Base-by-base conservation (phyloP, 1,140 invertebrate species). In the Cydia amplana region DNA sequence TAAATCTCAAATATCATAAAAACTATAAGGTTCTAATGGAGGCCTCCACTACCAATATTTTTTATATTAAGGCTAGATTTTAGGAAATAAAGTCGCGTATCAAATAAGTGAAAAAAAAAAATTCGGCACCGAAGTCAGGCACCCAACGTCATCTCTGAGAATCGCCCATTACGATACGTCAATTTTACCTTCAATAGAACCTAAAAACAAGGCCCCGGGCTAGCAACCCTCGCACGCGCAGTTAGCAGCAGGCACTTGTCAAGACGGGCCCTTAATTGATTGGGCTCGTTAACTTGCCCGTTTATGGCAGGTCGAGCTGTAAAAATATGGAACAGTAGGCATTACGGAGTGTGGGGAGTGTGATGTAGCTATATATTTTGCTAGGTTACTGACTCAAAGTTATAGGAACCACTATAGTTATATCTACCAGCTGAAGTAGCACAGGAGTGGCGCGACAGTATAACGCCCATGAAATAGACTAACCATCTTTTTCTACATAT, bases 231-330 rank as follows among this genome's bases (percentile, higher is more conserved):
- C 65, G 65, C n/a, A 36, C 7, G 14, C 28, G 63, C 63, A 64
- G 25, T 18, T 0, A 18, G 25, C 28, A 32, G 32, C 28, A 32
- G 32, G 7, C 65, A 70, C 28, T 43, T 70, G 28, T 70, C 65
- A 70, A 70, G 65, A 18, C 25, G 14, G 64, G 64, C 64, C 64
- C 28, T 40, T 70, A 70, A 70, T 70, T 70, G 65, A 70, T 70
- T 40, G 32, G 64, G 32, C 32, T 70, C 36, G 65, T 70, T 70
- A 70, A 70, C 65, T 70, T 18, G 28, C 28, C n/a, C 65, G 28
- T 70, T 70, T 70, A 70, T 40, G 65, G 65, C 65, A 36, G 36
- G 65, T 70, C 32, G 28, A 70, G 25, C 65, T 70, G 32, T 70
- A 70, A 70, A 70, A 70, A 70, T 70, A 36, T 60, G 55, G 18